Base-by-base conservation (phyloP, 2,797 vertebrate species). In the Falco naumanni region DNA sequence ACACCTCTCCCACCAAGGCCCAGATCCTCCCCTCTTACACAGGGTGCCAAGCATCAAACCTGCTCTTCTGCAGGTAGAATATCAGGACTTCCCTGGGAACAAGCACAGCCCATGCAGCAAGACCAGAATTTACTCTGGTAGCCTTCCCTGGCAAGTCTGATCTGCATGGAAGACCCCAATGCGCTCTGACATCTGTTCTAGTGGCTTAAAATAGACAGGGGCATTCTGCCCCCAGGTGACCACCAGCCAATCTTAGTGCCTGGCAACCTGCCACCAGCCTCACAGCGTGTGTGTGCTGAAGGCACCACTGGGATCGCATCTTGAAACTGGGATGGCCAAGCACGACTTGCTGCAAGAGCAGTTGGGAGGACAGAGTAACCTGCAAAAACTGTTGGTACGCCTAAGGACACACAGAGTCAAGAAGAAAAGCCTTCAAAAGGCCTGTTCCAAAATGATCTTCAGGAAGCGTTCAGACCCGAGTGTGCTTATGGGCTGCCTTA, bases 241-340 rank as follows among this genome's bases (percentile, higher is more conserved):
- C 43, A 53, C 17, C 5, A 7, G 82, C 31, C 68, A 41, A 24
- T 24, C 31, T 61, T 31, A 76, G 34, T 1, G 10, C 31, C 50
- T 45, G 65, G 28, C 56, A 64, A 41, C n/a, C 29, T 8, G 24
- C 48, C 48, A n/a, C n/a, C 29, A 48, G 39, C 26, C 60, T 81
- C 48, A 22, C 0, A 0, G 54, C 0, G 0, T 4, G 10, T 70
- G n/a, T 0, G 17, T 20, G 34, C 64, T 63, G 60, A 28, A 87
- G 56, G 48, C 53, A 61, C 16, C 1, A 5, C 43, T 5, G 6
- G 80, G 41, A 86, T 65, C 15, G 19, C 19, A 16, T 16, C 83
- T 26, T 24, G 37, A 80, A 65, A 57, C 16, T 37, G 39, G 68
- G 71, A 57, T 15, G 31, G 66, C 28, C 56, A 66, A 82, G 53